Conservation (phyloP, 2,797 vertebrate genomes). For the Myotis myotis region DNA sequence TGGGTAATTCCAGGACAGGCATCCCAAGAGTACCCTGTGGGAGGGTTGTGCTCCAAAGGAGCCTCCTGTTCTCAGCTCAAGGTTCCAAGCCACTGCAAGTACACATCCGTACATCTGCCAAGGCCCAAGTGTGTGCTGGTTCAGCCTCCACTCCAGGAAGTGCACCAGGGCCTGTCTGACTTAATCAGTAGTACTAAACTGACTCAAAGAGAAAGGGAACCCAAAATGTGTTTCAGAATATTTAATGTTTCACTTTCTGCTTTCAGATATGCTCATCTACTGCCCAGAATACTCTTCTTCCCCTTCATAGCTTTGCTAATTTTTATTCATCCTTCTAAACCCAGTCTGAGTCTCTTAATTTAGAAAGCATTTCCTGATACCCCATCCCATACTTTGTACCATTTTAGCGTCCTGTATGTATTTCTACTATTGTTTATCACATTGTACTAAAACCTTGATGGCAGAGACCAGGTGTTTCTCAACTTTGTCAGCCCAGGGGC, state of each 20-base stretch:
- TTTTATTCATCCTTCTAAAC: conserved; percentile 31
- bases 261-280: not conserved
- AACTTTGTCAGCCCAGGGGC: conserved; percentile 8
- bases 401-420: not conserved
- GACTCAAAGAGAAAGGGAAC: conserved; percentile 28
- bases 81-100: conserved; percentile 48
- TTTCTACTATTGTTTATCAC: conserved; percentile 12
- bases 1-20: conserved; percentile 74
- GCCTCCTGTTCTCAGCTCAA: conserved; percentile 68
- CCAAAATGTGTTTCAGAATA: conserved; percentile 12
- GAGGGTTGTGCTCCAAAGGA: conserved; percentile 65
- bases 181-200: not conserved
- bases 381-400: not conserved
- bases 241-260: conserved; percentile 24
- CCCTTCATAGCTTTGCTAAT: conserved; percentile 19
- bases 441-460: not conserved
- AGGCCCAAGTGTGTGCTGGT: not conserved
- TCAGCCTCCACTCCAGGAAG: conserved; percentile 7
- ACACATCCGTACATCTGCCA: not conserved
- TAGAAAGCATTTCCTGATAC: not conserved
- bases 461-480: conserved; percentile 32
- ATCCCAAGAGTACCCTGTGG: conserved; percentile 72
- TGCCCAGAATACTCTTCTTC: not conserved
- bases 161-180: not conserved
- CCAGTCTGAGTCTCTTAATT: not conserved